These are phyloP conservation scores for Oreochromis mossambicus DNA, from an alignment of 2,797 vertebrate genomes.

Conservation along the genomic window DNA sequence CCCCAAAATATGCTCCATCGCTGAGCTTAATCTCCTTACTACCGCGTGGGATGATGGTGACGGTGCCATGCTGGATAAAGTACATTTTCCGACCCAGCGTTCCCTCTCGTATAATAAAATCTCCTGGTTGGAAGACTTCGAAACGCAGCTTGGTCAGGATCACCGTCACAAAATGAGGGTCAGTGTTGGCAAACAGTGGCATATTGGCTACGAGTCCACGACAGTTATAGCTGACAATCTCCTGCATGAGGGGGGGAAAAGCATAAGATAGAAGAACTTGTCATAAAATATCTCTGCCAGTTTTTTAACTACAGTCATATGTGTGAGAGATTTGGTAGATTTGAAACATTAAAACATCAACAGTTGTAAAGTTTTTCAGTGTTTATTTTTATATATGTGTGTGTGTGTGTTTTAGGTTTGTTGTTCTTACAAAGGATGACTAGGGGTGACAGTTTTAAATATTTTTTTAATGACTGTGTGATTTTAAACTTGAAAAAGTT, in stretches of 20 bases:
- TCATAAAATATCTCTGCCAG: not conserved
- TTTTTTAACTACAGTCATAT: not conserved
- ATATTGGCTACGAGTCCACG: slow-evolving; percentile 90
- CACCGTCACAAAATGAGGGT: slow-evolving; percentile 89
- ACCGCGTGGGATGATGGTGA: slow-evolving; percentile 83
- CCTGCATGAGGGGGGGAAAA: slow-evolving; percentile 63
- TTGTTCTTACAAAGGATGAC: no score
- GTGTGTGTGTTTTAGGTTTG: no score
- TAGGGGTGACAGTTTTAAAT: no score
- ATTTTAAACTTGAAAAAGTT: not conserved
- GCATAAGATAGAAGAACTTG: accelerated
- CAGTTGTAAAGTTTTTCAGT: not conserved
- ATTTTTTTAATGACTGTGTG: no score
- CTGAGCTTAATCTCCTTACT: slow-evolving; percentile 84
- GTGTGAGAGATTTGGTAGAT: not conserved
- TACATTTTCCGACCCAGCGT: slow-evolving; percentile 93
- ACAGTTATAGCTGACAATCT: slow-evolving; percentile 92
- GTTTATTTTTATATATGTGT: not conserved
- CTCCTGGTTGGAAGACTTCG: slow-evolving; percentile 87
- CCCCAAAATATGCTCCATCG: slow-evolving; percentile 89
- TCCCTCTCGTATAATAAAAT: slow-evolving; percentile 86
- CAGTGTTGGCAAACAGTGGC: slow-evolving; percentile 86
- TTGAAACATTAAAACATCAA: not conserved
- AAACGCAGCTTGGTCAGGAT: slow-evolving; percentile 91
- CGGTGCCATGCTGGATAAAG: slow-evolving; percentile 89